phyloP scores from a whole-genome alignment of 2,888 invertebrate genomes.

The Dynastes hyllus region DNA sequence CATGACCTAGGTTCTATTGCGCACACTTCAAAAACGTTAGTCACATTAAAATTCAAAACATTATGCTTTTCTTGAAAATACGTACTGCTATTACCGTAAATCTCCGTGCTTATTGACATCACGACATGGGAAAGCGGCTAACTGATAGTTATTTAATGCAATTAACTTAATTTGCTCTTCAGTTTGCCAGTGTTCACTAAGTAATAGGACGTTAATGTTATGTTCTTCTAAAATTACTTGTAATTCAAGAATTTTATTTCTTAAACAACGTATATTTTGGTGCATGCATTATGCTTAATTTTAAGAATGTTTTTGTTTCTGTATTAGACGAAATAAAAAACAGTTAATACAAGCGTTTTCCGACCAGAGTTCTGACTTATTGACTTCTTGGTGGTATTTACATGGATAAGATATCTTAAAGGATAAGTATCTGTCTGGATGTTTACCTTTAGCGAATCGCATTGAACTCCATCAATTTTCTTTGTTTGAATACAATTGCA shows the following conservation, averaged over 20 bases:
- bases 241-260: too few relatives aligned
- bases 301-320: too few relatives aligned
- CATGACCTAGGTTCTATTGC: too few relatives aligned
- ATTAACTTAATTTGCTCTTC: neutral
- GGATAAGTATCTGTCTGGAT: neutral
- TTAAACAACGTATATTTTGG: neutral
- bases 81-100: neutral
- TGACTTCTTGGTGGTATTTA: neutral
- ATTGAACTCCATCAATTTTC: too few relatives aligned
- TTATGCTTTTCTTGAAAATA: neutral
- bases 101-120: neutral
- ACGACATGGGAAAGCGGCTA: slow-evolving; percentile 6
- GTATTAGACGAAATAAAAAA: neutral
- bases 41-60: neutral
- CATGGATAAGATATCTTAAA: neutral
- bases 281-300: neutral
- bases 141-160: neutral
- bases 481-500: too few relatives aligned
- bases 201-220: neutral
- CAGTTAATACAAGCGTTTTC: slow-evolving; percentile 1
- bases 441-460: neutral
- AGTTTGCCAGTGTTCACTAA: slow-evolving; percentile 1
- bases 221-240: too few relatives aligned
- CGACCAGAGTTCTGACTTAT: neutral
- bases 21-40: neutral